Evolutionary conservation across 1,140 invertebrate genomes (phyloP).

Genomic region (Nephotettix cincticeps): DNA sequence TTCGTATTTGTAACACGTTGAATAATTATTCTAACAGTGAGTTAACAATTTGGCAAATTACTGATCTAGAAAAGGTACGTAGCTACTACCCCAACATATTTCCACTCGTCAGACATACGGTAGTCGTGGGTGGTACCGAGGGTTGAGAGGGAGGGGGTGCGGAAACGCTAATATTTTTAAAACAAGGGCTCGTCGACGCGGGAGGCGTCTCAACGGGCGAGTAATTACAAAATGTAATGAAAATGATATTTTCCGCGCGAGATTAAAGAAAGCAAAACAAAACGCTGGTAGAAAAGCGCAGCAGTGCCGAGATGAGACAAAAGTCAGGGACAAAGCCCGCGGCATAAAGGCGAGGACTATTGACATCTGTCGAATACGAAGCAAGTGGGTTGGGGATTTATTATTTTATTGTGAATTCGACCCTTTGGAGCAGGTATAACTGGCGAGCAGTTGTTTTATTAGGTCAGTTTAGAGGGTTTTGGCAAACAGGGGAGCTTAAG

Average conservation of each 20-base stretch:
- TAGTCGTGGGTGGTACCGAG: too few relatives aligned
- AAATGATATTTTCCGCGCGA: conserved; percentile 21
- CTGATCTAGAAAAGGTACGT: too few relatives aligned
- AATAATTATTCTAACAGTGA: too few relatives aligned
- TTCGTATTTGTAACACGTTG: too few relatives aligned
- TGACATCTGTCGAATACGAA: conserved; percentile 4
- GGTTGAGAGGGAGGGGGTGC: not conserved
- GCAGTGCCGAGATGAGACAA: conserved; percentile 3
- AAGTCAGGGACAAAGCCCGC: not conserved
- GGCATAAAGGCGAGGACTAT: conserved; percentile 2
- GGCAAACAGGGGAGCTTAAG: too few relatives aligned
- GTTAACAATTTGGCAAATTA: too few relatives aligned
- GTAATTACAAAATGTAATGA: conserved; percentile 22
- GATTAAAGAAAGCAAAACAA: conserved; percentile 19
- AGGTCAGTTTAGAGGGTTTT: not conserved
- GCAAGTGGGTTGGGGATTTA: not conserved
- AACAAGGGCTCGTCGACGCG: conserved; percentile 12
- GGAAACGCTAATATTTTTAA: conserved; percentile 21
- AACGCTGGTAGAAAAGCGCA: not conserved
- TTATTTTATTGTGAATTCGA: not conserved
- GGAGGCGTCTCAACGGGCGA: not conserved
- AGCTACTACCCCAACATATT: too few relatives aligned
- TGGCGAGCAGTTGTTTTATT: not conserved
- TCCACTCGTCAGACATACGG: too few relatives aligned
- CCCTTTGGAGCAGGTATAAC: not conserved